Evolutionary conservation across 1,140 invertebrate genomes (phyloP), one percentile per base, ranked within the genome.

Genomic region (Battus philenor): DNA sequence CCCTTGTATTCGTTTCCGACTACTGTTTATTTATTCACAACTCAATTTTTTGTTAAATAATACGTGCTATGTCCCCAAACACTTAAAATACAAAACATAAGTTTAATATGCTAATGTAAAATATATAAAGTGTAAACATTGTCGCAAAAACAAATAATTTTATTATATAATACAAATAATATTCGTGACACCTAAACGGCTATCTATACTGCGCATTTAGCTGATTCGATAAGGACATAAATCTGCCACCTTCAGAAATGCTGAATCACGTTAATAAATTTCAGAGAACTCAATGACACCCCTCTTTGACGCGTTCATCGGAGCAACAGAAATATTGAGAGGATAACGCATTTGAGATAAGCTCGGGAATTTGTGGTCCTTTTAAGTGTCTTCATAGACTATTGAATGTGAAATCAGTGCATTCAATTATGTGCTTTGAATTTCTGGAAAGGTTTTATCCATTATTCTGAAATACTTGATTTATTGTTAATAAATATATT

Each of bases 181-280:
- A n/a, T n/a, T n/a, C n/a, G n/a, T n/a, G n/a, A n/a, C n/a, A n/a
- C 17, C 44, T 56, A 61, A 67, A 54, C 59, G 56, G 67, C 59
- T 59, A 64, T 59, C 64, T 61, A 63, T 57, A 59, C 54, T 29
- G 47, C 44, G 44, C 49, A 24, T 38, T 60, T 65, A 59, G 56
- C 56, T 68, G 57, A 68, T 51, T 53, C 52, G 64, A 66, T 66
- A 68, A 67, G 54, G 65, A 62, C 55, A 73, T 71, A 80, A 77
- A 75, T 76, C 71, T 76, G 68, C 54, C 63, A 69, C 54, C 53
- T 71, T 63, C 64, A 70, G 52, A 57, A 69, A 43, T 62, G 77
- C 74, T 72, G 74, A 76, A 54, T 81, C 77, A 81, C 65, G 70
- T 68, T 81, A 81, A 81, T 81, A 81, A 78, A 81, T 81, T 76